These are phyloP conservation scores for Lacanobia oleracea DNA, from an alignment of 2,888 invertebrate genomes.

Conservation along the genomic window DNA sequence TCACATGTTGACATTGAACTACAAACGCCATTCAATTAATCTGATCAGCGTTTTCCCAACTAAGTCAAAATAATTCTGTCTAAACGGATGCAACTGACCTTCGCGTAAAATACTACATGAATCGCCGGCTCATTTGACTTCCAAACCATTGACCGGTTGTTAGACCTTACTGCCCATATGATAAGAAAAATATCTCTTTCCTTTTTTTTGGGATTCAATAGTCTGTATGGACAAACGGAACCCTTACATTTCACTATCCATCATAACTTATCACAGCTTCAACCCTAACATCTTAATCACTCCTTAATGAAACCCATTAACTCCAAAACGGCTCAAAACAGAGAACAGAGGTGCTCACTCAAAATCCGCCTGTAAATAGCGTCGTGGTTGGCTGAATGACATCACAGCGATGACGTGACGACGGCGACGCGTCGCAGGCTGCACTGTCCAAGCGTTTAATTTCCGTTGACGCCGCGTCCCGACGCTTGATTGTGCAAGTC, in stretches of 20 bases:
- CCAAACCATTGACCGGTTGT: too few relatives aligned
- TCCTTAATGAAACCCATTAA: conserved; percentile 60
- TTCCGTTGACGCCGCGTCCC: conserved; percentile 86
- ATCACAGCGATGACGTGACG: conserved; percentile 78
- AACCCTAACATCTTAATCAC: conserved; percentile 44
- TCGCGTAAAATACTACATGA: too few relatives aligned
- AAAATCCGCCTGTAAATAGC: conserved; percentile 77
- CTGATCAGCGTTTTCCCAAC: background rate
- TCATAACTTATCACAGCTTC: background rate
- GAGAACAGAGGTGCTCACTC: conserved; percentile 66
- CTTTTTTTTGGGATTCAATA: too few relatives aligned
- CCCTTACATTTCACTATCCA: too few relatives aligned
- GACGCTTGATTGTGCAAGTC: conserved; percentile 77
- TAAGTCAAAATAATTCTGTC: rapidly evolving
- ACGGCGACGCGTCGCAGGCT: conserved; percentile 70
- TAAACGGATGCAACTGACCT: background rate
- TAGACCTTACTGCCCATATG: too few relatives aligned
- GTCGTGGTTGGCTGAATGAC: conserved; percentile 78
- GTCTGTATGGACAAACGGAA: too few relatives aligned
- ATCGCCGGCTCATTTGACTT: too few relatives aligned
- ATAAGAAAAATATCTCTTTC: too few relatives aligned
- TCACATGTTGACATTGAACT: background rate
- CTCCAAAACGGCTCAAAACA: conserved; percentile 50
- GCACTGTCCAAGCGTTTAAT: conserved; percentile 84
- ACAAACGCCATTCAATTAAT: background rate